Evolutionary conservation across 2,888 invertebrate genomes (phyloP), one percentile per base, ranked within the genome.

Genomic region (Xiphydria camelus): DNA sequence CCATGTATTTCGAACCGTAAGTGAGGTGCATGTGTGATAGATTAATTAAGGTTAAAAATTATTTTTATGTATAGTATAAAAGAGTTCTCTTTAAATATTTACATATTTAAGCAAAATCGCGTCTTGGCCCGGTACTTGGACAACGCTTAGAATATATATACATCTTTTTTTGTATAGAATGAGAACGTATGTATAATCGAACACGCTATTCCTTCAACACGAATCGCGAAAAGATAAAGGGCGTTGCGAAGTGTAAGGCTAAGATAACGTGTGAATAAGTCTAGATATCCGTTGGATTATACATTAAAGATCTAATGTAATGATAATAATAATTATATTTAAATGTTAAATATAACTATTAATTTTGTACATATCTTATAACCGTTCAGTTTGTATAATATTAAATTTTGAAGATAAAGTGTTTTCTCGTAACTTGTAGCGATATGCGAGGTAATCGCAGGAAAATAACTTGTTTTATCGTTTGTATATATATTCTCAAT

Each of bases 281-380:
- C 52, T 51, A 51, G 53, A 55, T 25, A 41, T 53, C 52, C 51
- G 53, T 44, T 45, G 48, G 43, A 46, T n/a, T 54, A 51, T 49
- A 47, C 55, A 51, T 43, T 53, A 59, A 59, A 53, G 48, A 59
- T 57, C 31, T 55, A 61, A 59, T 59, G 57, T 63, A 66, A 58
- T 59, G 47, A 55, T 55, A 34, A 51, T 54, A 47, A 57, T 57
- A 59, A 64, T 52, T 64, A 61, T 63, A 64, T 64, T 62, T 61
- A 66, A 61, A 63, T 62, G 60, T 64, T 69, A 66, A 61, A 64
- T 62, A 66, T 65, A 60, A 64, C n/a, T n/a, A n/a, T 63, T 63
- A 64, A 57, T 66, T 69, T 68, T 70, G 69, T 70, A 70, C 64
- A 70, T 70, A 70, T 59, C 62, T 62, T 62, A 60, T 62, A 57